phyloP scores from a whole-genome alignment of 2,888 invertebrate species.

The Lasioglossum malachurum region DNA sequence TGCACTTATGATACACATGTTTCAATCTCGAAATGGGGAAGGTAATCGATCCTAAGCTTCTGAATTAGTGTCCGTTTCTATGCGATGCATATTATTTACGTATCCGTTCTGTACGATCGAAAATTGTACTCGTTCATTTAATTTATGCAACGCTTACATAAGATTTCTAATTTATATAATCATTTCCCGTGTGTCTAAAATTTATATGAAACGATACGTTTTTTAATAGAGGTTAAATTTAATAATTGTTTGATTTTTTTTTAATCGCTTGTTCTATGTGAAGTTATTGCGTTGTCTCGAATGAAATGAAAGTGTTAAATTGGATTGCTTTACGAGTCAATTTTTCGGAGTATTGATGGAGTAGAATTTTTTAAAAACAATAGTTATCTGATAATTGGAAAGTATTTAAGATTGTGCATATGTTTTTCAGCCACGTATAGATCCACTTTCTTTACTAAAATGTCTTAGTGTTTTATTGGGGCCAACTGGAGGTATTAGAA shows the following conservation, averaged over 20 bases:
- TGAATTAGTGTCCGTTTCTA: not conserved
- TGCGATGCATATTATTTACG: not conserved
- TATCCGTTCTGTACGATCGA: not conserved
- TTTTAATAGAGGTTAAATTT: conserved; percentile 19
- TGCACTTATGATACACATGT: conserved; percentile 21
- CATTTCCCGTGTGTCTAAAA: not conserved
- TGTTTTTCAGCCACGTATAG: conserved; percentile 93
- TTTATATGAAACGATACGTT: not conserved
- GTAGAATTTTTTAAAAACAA: not conserved
- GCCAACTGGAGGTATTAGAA: conserved; percentile 94
- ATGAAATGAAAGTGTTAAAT: not conserved
- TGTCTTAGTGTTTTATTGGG: conserved; percentile 95
- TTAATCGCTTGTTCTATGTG: too few species aligned
- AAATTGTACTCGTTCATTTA: not conserved
- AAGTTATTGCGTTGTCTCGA: not conserved
- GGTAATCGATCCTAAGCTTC: conserved; percentile 47
- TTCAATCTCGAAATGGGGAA: conserved; percentile 40
- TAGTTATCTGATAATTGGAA: not conserved
- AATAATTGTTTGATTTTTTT: not conserved
- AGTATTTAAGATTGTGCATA: conserved; percentile 23
- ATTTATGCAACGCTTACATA: conserved; percentile 14
- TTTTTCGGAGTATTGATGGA: not conserved
- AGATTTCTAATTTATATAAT: conserved; percentile 14
- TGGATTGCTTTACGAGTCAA: not conserved
- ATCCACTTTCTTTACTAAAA: conserved; percentile 94